phyloP scores from a whole-genome alignment of 2,113 vertebrate species.

The Myocastor coypus region DNA sequence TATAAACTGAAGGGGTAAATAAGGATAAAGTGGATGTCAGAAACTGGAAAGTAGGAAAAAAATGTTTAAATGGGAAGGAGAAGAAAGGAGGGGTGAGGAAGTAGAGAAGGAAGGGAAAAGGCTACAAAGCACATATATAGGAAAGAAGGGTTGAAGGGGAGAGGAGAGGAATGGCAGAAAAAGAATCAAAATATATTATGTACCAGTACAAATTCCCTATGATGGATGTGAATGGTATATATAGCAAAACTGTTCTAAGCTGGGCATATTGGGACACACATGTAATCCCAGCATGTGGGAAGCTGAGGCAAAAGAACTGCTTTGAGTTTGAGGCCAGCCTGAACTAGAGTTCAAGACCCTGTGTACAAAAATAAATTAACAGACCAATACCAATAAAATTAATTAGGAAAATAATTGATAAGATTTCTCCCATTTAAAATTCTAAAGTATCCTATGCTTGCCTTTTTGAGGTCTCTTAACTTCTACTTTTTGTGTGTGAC shows the following conservation, averaged over 20 bases:
- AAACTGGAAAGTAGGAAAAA: background rate
- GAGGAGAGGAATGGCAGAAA: background rate
- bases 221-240: background rate
- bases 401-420: background rate
- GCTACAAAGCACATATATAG: background rate
- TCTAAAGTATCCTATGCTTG: background rate
- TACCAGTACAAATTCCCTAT: background rate
- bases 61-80: background rate
- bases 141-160: background rate
- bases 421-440: background rate
- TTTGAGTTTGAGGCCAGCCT: background rate
- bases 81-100: background rate
- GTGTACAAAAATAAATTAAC: background rate
- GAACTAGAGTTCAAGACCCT: background rate
- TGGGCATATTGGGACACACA: background rate
- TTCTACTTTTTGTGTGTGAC: background rate
- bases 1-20: background rate
- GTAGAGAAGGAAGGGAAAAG: background rate
- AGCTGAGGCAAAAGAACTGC: background rate
- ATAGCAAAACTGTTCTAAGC: background rate
- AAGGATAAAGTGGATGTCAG: background rate
- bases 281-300: background rate
- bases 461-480: background rate
- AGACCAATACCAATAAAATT: background rate
- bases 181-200: background rate